phyloP scores from a whole-genome alignment of 2,797 vertebrate genomes.

The Iguana delicatissima region DNA sequence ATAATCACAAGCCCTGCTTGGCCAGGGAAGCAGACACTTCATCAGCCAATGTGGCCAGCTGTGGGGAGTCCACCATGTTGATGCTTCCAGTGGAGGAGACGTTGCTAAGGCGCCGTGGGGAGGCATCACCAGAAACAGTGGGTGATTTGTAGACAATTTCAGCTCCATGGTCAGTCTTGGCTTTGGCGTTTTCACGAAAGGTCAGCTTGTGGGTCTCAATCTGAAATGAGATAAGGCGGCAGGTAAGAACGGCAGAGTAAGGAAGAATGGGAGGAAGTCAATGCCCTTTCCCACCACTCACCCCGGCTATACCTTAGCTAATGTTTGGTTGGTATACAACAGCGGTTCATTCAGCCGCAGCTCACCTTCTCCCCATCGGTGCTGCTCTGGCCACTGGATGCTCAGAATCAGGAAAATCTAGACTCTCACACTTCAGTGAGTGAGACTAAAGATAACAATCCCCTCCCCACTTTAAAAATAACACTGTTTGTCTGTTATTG shows the following conservation, averaged over 20 bases:
- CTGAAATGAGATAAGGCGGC: slow-evolving; percentile 71
- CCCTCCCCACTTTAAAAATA: not conserved
- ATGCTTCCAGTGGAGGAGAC: slow-evolving; percentile 97
- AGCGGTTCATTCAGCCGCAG: not conserved
- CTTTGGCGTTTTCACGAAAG: slow-evolving; percentile 96
- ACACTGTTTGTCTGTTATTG: not conserved
- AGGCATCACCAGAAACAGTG: slow-evolving; percentile 89
- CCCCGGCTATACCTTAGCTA: not conserved
- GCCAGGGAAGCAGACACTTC: slow-evolving; percentile 97
- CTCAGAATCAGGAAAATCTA: not conserved
- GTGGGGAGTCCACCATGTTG: slow-evolving; percentile 95
- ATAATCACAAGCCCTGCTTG: slow-evolving; percentile 97
- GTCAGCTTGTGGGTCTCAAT: slow-evolving; percentile 96
- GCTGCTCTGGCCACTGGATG: not conserved
- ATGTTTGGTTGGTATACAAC: not conserved
- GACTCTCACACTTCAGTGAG: not conserved
- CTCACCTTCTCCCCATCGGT: not conserved
- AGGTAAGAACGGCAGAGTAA: not conserved
- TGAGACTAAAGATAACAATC: not conserved
- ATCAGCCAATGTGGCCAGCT: slow-evolving; percentile 96
- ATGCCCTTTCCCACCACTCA: not conserved
- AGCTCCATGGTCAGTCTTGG: slow-evolving; percentile 97
- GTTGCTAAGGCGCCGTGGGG: slow-evolving; percentile 94
- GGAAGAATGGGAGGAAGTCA: accelerated
- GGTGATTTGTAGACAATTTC: slow-evolving; percentile 93